These are phyloP conservation scores for Ochotona princeps DNA, from an alignment of 2,113 vertebrate genomes.

Conservation along the genomic window DNA sequence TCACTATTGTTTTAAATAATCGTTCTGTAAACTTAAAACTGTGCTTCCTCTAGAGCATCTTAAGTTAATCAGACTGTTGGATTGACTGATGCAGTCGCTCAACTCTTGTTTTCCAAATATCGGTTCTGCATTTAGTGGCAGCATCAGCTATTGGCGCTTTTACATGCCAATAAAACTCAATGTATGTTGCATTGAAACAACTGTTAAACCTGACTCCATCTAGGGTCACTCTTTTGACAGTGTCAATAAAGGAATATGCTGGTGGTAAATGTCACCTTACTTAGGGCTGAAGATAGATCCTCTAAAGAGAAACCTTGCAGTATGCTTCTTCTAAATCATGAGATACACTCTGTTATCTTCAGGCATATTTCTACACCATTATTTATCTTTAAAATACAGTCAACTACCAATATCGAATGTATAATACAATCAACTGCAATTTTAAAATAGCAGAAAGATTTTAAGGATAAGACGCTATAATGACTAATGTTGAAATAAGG, in stretches of 20 bases:
- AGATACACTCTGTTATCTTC: background rate
- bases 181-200: constrained; percentile 44
- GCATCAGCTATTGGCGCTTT: background rate
- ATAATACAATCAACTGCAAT: background rate
- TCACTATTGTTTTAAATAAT: background rate
- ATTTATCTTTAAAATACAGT: background rate
- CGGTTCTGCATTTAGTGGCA: background rate
- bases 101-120: background rate
- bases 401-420: background rate
- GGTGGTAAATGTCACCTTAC: constrained; percentile 50
- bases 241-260: background rate
- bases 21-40: background rate
- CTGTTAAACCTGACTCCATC: constrained; percentile 3
- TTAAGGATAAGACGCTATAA: background rate
- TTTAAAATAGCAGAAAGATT: background rate
- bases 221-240: background rate
- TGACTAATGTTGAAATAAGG: background rate
- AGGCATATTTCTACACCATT: background rate
- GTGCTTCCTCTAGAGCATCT: background rate
- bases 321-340: background rate
- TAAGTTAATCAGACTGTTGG: background rate
- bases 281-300: background rate
- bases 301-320: background rate
- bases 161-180: background rate
- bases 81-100: background rate